Evolutionary conservation across 2,113 vertebrate genomes (phyloP).

Genomic region (Plecturocebus donacophilus): DNA sequence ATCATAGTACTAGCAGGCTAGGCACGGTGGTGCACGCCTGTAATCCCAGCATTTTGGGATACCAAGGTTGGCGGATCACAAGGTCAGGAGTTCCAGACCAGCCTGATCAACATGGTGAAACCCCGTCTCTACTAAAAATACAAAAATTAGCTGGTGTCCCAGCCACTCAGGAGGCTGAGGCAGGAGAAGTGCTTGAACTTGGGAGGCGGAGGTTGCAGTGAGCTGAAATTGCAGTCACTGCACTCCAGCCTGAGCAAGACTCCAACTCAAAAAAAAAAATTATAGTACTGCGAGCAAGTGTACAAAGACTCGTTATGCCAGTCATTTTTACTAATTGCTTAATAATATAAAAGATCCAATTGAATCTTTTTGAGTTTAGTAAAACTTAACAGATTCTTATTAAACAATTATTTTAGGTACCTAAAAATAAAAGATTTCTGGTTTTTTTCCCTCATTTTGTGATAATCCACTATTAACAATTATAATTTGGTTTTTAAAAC

Average conservation of each 20-base stretch:
- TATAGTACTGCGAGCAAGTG: not conserved
- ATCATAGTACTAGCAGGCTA: not conserved
- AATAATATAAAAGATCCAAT: not conserved
- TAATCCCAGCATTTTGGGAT: too few relatives aligned
- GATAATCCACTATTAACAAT: not conserved
- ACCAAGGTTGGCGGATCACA: too few relatives aligned
- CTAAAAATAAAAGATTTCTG: slow-evolving; percentile 3
- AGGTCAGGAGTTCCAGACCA: too few relatives aligned
- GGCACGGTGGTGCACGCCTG: too few relatives aligned
- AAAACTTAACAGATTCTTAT: not conserved
- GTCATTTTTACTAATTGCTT: not conserved
- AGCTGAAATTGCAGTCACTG: too few relatives aligned
- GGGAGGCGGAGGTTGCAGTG: too few relatives aligned
- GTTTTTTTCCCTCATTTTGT: not conserved
- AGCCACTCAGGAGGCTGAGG: too few relatives aligned
- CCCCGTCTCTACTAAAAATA: too few relatives aligned
- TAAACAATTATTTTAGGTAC: slow-evolving; percentile 26
- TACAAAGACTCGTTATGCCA: not conserved
- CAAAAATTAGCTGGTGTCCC: too few relatives aligned
- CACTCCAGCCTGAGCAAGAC: too few relatives aligned
- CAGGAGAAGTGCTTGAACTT: too few relatives aligned
- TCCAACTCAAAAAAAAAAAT: not conserved
- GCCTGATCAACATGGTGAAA: too few relatives aligned
- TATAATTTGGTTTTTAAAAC: not conserved
- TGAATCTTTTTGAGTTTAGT: slow-evolving; percentile 6